Conservation (phyloP, 1,140 invertebrate species). For the Condylostylus longicornis region DNA sequence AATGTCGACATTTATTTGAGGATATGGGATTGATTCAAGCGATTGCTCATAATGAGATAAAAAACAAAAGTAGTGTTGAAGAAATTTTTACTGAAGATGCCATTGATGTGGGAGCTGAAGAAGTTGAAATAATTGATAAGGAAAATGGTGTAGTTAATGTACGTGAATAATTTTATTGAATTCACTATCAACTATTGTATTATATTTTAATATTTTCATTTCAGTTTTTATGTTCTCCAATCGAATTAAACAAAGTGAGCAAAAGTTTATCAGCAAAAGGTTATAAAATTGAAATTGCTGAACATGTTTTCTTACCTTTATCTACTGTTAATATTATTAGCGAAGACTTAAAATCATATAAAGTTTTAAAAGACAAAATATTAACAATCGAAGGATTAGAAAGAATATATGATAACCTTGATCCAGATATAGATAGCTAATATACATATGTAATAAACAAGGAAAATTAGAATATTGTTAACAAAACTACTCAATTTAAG, state of each 20-base stretch:
- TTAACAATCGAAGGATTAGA: neutral
- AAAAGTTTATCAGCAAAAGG: too few relatives aligned
- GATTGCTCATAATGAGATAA: slow-evolving; percentile 13
- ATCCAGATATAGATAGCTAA: too few relatives aligned
- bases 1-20: slow-evolving; percentile 34
- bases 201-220: too few relatives aligned
- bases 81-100: slow-evolving; percentile 41
- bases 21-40: slow-evolving; percentile 35
- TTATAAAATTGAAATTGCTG: neutral
- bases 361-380: neutral
- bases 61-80: slow-evolving; percentile 17
- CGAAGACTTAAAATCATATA: neutral
- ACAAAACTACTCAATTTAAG: too few relatives aligned
- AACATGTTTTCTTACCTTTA: neutral
- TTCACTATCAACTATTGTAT: too few relatives aligned
- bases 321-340: neutral
- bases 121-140: slow-evolving; percentile 34
- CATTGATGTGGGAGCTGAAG: slow-evolving; percentile 40
- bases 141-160: slow-evolving; percentile 19
- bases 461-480: too few relatives aligned
- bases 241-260: too few relatives aligned
- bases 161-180: neutral
- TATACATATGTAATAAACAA: too few relatives aligned
- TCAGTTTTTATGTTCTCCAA: too few relatives aligned
- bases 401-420: neutral